These are phyloP conservation scores for Halcyon leucocephala DNA, from an alignment of 2,797 vertebrate species.

Conservation along the genomic window DNA sequence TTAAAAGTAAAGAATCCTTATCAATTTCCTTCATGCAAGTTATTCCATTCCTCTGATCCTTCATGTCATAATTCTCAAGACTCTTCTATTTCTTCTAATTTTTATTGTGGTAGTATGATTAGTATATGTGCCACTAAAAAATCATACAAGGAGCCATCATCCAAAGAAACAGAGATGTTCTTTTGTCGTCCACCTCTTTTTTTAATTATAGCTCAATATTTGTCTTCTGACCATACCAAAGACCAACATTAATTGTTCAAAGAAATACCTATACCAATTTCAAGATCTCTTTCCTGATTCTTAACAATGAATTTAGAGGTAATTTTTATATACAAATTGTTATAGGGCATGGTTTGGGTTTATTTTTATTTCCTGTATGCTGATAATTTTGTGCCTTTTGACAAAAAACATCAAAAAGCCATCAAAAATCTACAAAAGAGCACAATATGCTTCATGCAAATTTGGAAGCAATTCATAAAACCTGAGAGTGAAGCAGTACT, in stretches of 20 bases:
- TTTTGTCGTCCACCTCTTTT: neutral
- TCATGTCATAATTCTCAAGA: neutral
- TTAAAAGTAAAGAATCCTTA: neutral
- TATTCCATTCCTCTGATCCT: neutral
- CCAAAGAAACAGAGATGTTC: neutral
- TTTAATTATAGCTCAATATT: neutral
- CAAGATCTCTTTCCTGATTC: neutral
- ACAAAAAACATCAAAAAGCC: accelerated
- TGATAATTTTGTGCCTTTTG: neutral
- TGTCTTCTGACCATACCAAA: neutral
- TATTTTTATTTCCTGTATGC: no score
- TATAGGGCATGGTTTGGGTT: accelerated
- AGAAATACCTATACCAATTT: neutral
- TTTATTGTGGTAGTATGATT: neutral
- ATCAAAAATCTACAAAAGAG: neutral
- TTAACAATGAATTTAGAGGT: accelerated
- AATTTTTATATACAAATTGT: accelerated
- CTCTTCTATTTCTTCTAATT: neutral
- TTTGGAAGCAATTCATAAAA: neutral
- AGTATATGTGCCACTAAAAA: neutral
- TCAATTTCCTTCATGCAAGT: neutral
- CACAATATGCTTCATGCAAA: accelerated
- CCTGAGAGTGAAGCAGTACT: neutral
- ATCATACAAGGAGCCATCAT: neutral
- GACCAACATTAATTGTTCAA: neutral